phyloP scores from a whole-genome alignment of 1,140 invertebrate species.

The Cyrtorhinus lividipennis region DNA sequence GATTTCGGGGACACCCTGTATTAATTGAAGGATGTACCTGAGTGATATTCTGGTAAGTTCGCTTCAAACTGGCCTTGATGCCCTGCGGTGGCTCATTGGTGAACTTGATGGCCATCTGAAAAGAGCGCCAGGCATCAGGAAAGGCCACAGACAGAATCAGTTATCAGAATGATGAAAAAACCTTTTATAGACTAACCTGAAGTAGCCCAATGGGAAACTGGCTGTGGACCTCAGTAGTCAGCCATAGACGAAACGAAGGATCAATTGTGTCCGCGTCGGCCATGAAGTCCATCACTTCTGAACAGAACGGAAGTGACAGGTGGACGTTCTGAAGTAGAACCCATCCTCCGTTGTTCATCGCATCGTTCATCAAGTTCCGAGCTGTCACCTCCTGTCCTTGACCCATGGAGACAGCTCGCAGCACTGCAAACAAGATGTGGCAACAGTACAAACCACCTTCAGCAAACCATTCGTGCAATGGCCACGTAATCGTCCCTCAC shows the following conservation, averaged over 20 bases:
- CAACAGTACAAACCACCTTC: too few relatives aligned
- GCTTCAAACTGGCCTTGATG: constrained; percentile 61
- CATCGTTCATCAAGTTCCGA: constrained; percentile 62
- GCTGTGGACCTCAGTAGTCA: constrained; percentile 86
- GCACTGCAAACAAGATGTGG: constrained; percentile 50
- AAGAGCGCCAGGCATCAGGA: too few relatives aligned
- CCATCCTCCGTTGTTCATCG: constrained; percentile 70
- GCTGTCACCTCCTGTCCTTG: constrained; percentile 93
- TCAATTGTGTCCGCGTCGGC: constrained; percentile 71
- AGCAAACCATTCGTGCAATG: too few relatives aligned
- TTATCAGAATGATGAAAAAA: too few relatives aligned
- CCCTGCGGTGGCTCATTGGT: constrained; percentile 95
- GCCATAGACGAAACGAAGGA: constrained; percentile 78
- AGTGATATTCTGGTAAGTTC: constrained; percentile 68
- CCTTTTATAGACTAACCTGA: too few relatives aligned
- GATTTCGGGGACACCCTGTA: too few relatives aligned
- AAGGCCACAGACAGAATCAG: too few relatives aligned
- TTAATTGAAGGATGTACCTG: constrained; percentile 36
- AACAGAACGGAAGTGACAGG: constrained; percentile 80
- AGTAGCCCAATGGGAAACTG: constrained; percentile 81
- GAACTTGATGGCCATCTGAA: constrained; percentile 94
- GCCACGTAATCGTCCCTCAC: too few relatives aligned
- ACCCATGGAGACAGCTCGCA: constrained; percentile 84
- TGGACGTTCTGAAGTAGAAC: constrained; percentile 92
- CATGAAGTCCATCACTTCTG: constrained; percentile 78